Percentiles rank a stretch among this genome's conserved stretches.
Evolutionary conservation across 2,888 invertebrate genomes (phyloP).

Genomic region (Drosophila tanythrix): DNA sequence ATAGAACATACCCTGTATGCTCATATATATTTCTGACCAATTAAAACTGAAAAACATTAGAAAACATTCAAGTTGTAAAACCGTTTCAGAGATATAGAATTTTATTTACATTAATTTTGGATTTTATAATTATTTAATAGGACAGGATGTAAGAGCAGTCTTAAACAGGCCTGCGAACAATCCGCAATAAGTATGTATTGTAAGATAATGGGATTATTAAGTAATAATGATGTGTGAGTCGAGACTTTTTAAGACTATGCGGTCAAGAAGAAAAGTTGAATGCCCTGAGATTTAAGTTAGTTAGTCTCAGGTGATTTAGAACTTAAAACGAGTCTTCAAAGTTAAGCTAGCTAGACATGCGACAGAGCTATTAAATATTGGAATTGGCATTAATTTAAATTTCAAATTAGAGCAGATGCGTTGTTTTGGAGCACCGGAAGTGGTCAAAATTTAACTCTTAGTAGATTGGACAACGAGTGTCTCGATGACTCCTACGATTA

Average conservation of each 20-base stretch:
- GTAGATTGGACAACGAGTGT: constrained; percentile 30
- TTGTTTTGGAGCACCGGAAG: constrained; percentile 60
- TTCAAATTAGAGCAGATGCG: constrained; percentile 54
- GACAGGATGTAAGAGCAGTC: constrained; percentile 18
- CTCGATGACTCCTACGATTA: constrained; percentile 30
- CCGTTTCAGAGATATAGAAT: background rate
- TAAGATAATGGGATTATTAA: constrained; percentile 41
- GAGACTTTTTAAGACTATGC: constrained; percentile 4
- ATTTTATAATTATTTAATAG: background rate
- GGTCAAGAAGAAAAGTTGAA: constrained; percentile 65
- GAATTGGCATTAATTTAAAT: constrained; percentile 49
- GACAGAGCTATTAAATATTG: constrained; percentile 20
- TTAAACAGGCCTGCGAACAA: constrained; percentile 41
- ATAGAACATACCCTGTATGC: constrained; percentile 1
- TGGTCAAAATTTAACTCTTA: constrained; percentile 12
- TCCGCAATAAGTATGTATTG: constrained; percentile 36
- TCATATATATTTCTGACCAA: background rate
- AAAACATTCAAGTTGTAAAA: no score
- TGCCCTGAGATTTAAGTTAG: constrained; percentile 55
- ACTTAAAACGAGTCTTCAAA: constrained; percentile 42
- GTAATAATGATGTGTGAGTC: constrained; percentile 8
- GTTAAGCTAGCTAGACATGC: constrained; percentile 15
- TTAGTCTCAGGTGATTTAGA: constrained; percentile 65
- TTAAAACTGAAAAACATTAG: background rate
- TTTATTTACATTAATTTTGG: background rate